Conservation (phyloP, 2,797 vertebrate species). For the Alfaro cultratus region DNA sequence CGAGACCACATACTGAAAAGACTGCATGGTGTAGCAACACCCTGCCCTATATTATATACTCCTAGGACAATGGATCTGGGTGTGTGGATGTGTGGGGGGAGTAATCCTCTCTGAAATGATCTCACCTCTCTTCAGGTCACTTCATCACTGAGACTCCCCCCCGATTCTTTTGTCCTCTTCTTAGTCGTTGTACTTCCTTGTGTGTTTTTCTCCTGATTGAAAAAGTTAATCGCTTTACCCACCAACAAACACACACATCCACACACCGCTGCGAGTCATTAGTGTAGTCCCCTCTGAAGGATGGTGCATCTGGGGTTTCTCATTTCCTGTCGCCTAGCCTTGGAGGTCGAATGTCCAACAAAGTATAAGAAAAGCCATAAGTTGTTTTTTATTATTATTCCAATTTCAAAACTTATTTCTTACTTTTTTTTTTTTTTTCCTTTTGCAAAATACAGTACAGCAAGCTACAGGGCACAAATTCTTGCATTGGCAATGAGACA, state of each 20-base stretch:
- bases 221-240: conserved; percentile 57
- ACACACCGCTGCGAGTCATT: conserved; percentile 56
- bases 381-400: background rate
- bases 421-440: conserved; percentile 5
- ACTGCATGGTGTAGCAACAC: conserved; percentile 64
- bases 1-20: conserved; percentile 64
- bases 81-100: conserved; percentile 24
- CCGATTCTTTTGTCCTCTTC: conserved; percentile 60
- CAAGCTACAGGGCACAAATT: conserved; percentile 2
- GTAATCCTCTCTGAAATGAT: conserved; percentile 72
- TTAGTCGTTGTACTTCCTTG: conserved; percentile 57
- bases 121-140: conserved; percentile 77
- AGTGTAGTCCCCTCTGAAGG: conserved; percentile 53
- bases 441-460: conserved; percentile 25
- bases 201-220: conserved; percentile 67
- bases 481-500: conserved; percentile 25
- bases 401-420: background rate
- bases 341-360: conserved; percentile 45
- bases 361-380: conserved; percentile 22
- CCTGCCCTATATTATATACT: conserved; percentile 58
- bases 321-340: conserved; percentile 59
- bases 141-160: conserved; percentile 67
- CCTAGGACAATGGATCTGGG: conserved; percentile 49
- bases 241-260: conserved; percentile 18
- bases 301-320: conserved; percentile 62